Evolutionary conservation across 1,140 invertebrate species (phyloP).

Genomic region (Mizuhopecten yessoensis): DNA sequence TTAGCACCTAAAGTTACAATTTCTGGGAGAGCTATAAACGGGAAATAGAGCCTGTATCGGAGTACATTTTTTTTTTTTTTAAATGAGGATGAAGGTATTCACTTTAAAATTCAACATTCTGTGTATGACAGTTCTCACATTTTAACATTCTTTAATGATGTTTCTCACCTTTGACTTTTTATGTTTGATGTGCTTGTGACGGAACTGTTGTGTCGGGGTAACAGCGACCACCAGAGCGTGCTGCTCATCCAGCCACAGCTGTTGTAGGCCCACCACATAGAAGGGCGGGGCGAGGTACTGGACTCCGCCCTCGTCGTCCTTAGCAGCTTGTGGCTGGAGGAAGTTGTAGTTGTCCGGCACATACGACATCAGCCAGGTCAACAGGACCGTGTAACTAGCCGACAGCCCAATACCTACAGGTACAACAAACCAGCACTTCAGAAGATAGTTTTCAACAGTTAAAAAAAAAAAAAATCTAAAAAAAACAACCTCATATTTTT

Average conservation of each 20-base stretch:
- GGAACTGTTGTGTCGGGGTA: constrained; percentile 72
- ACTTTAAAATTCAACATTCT: too few species aligned
- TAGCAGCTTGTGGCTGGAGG: constrained; percentile 59
- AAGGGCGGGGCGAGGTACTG: constrained; percentile 69
- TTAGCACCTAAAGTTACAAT: too few species aligned
- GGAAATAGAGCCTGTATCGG: too few species aligned
- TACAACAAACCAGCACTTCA: too few species aligned
- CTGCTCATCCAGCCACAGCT: constrained; percentile 77
- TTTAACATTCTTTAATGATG: too few species aligned
- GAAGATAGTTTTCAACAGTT: too few species aligned
- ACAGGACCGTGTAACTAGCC: constrained; percentile 76
- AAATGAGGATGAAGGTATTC: too few species aligned
- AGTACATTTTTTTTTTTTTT: too few species aligned
- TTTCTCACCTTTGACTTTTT: constrained; percentile 73
- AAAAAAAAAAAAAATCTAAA: too few species aligned
- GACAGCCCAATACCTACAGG: constrained; percentile 75
- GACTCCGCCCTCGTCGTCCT: neutral
- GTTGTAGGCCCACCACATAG: constrained; percentile 80
- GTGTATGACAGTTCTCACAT: too few species aligned
- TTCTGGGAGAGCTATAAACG: too few species aligned
- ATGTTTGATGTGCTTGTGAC: constrained; percentile 67
- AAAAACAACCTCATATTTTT: too few species aligned
- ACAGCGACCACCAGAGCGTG: constrained; percentile 77
- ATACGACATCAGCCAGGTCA: constrained; percentile 80
- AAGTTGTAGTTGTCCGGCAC: constrained; percentile 77